phyloP scores from a whole-genome alignment of 1,140 invertebrate genomes.

The Heliconius hermathena region DNA sequence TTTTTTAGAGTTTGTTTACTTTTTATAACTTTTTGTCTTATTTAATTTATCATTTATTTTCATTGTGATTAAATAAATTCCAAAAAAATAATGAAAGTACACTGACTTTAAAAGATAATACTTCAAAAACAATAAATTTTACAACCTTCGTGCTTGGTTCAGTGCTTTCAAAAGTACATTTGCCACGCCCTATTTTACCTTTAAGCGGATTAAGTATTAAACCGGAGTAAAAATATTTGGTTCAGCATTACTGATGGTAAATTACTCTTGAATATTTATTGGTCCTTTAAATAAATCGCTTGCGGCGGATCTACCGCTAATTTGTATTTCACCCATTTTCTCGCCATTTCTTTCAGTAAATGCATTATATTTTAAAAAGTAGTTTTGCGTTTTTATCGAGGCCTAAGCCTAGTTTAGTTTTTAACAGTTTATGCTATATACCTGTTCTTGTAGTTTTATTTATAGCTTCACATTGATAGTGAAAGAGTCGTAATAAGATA shows the following conservation, averaged over 20 bases:
- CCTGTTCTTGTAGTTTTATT: too few relatives aligned
- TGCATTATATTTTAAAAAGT: background rate
- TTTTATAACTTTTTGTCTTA: too few relatives aligned
- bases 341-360: background rate
- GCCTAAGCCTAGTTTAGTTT: background rate
- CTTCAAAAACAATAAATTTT: too few relatives aligned
- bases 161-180: background rate
- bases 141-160: background rate
- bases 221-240: constrained; percentile 60
- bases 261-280: constrained; percentile 80
- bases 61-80: too few relatives aligned
- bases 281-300: constrained; percentile 77
- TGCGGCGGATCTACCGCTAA: constrained; percentile 65
- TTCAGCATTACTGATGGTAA: constrained; percentile 63
- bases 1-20: too few relatives aligned
- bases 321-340: constrained; percentile 56
- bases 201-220: constrained; percentile 12
- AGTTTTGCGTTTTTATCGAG: background rate
- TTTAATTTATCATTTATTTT: too few relatives aligned
- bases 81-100: too few relatives aligned
- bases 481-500: too few relatives aligned
- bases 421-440: too few relatives aligned
- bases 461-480: too few relatives aligned
- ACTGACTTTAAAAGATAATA: too few relatives aligned
- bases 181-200: constrained; percentile 4